Evolutionary conservation across 1,140 invertebrate genomes (phyloP).

Genomic region (Babylonia areolata): DNA sequence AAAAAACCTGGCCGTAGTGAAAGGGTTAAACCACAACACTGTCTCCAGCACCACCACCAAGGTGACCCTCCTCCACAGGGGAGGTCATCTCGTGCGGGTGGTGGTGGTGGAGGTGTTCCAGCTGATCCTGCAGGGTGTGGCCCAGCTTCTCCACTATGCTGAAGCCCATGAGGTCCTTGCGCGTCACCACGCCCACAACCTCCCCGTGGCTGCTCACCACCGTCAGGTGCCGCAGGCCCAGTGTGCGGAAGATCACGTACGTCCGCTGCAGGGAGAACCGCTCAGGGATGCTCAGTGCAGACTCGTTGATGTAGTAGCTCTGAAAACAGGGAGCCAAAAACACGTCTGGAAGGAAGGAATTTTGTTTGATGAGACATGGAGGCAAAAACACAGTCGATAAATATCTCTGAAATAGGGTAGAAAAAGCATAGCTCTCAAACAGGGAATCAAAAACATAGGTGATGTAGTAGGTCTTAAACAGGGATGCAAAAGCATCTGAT

Average conservation of each 20-base stretch:
- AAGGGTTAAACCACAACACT: too few species aligned
- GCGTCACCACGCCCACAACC: slow-evolving; percentile 79
- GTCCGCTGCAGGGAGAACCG: slow-evolving; percentile 86
- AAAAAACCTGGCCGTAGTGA: too few species aligned
- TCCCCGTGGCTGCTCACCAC: slow-evolving; percentile 94
- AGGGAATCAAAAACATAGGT: too few species aligned
- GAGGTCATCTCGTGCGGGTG: not conserved
- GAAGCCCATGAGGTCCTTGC: slow-evolving; percentile 76
- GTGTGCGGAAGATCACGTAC: slow-evolving; percentile 92
- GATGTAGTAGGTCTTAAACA: too few species aligned
- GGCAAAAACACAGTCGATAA: too few species aligned
- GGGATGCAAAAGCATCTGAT: too few species aligned
- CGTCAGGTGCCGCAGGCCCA: slow-evolving; percentile 93
- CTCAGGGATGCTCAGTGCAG: slow-evolving; percentile 68
- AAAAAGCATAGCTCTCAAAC: too few species aligned
- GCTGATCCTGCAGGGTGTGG: slow-evolving; percentile 27
- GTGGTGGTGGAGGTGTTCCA: slow-evolving; percentile 10
- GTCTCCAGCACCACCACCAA: too few species aligned
- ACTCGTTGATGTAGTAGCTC: slow-evolving; percentile 75
- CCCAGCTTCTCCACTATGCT: slow-evolving; percentile 65
- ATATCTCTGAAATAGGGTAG: too few species aligned
- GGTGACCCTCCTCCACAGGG: not conserved
- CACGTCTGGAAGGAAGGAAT: too few species aligned
- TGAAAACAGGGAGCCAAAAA: slow-evolving; percentile 40
- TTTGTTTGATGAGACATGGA: too few species aligned